Base-by-base conservation (phyloP, 2,797 vertebrate species). In the Catharus ustulatus region DNA sequence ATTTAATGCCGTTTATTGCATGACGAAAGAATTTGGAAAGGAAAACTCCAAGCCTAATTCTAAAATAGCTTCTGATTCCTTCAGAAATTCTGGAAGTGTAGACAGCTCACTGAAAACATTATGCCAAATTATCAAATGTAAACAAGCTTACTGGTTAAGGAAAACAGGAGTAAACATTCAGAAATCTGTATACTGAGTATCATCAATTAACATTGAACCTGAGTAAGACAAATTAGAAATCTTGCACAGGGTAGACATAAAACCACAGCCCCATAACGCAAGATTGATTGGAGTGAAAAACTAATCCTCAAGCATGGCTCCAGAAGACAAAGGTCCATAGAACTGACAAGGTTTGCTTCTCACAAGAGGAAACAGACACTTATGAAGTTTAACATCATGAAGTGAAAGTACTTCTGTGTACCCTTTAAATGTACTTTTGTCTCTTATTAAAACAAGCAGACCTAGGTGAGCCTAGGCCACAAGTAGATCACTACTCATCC, bases 171-270 rank as follows among this genome's bases (percentile, higher is more conserved):
- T 9, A 7, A 87, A 40, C 9, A 34, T 57, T 45, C 32, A 75
- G 22, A 45, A 78, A 24, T 13, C 12, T 30, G 27, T 51, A 3
- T 21, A 18, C 13, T 22, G 4, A 85, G 26, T 7, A 57, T 15
- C 12, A 38, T 23, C 18, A 58, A 36, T 20, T 52, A 34, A 22
- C 5, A 2, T 1, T 10, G 15, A 75, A 85, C 3, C 10, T 0
- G 5, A 51, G 17, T 74, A 30, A 73, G 49, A 7, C 7, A 54
- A 52, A 20, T 43, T 7, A 32, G 6, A 82, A 89, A 36, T 42
- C n/a, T 36, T 21, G 18, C 19, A 52, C 12, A 36, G 10, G 5
- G 30, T 45, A 78, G 22, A 16, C 9, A 30, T 10, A 32, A 81
- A 89, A 26, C 10, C 45, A 46, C 12, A 21, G 9, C 10, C 22